Evolutionary conservation across 2,888 invertebrate genomes (phyloP).

Genomic region (Cotesia congregata): DNA sequence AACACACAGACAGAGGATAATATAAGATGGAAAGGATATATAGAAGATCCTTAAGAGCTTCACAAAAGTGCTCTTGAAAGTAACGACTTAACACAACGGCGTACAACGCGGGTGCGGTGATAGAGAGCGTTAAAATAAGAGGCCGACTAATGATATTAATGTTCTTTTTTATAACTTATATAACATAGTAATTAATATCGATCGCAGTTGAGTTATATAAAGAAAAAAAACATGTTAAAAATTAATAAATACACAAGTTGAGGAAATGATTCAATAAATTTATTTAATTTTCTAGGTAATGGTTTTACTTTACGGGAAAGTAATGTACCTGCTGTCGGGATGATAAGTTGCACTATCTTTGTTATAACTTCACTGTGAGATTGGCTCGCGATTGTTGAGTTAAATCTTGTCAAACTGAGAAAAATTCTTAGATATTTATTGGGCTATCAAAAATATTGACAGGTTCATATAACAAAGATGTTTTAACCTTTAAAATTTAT

Average conservation of each 20-base stretch:
- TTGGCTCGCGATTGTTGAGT: conserved; percentile 7
- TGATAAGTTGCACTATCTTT: conserved; percentile 21
- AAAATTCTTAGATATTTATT: conserved; percentile 27
- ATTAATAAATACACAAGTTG: not conserved
- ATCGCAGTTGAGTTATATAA: not conserved
- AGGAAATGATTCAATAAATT: conserved; percentile 5
- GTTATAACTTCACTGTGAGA: conserved; percentile 13
- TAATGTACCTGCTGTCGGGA: conserved; percentile 1
- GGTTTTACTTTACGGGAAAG: conserved; percentile 1
- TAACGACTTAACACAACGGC: conserved; percentile 14
- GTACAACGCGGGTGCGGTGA: not conserved
- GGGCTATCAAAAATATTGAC: conserved; percentile 17
- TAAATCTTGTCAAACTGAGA: not conserved
- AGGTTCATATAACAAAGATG: conserved; percentile 12
- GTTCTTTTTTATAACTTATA: not conserved
- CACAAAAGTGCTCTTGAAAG: conserved; percentile 12
- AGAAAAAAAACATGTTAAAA: not conserved
- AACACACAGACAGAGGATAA: not conserved
- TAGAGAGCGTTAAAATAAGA: conserved; percentile 6
- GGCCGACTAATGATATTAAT: not conserved
- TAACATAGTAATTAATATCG: not conserved
- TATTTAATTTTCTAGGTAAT: not conserved
- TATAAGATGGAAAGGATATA: not conserved
- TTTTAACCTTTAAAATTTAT: not conserved
- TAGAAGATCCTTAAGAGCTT: not conserved